Evolutionary conservation across 2,888 invertebrate species (phyloP).

Genomic region (Tachina fera): DNA sequence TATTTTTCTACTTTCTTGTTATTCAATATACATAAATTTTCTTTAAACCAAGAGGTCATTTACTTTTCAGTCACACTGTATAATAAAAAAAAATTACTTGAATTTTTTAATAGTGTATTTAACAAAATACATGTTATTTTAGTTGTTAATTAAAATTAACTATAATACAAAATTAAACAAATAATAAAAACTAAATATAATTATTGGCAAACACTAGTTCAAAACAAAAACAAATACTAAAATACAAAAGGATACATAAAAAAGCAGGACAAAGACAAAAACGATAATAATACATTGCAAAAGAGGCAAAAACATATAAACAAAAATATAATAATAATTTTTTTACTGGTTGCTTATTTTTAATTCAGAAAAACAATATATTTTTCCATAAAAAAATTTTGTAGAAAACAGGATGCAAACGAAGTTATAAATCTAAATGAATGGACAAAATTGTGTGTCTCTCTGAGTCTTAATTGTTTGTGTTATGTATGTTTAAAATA

Average conservation of each 20-base stretch:
- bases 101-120: slow-evolving; percentile 2
- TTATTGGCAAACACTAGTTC: slow-evolving; percentile 63
- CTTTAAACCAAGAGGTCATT: not conserved
- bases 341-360: not conserved
- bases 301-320: slow-evolving; percentile 29
- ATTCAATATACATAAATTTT: not conserved
- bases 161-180: slow-evolving; percentile 64
- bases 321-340: slow-evolving; percentile 13
- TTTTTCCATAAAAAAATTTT: not conserved
- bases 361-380: not conserved
- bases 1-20: not conserved
- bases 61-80: slow-evolving; percentile 11
- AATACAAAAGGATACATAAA: slow-evolving; percentile 20
- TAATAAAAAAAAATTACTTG: slow-evolving; percentile 5
- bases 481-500: slow-evolving; percentile 22
- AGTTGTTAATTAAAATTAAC: slow-evolving; percentile 56
- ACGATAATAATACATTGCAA: slow-evolving; percentile 51
- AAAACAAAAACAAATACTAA: slow-evolving; percentile 64
- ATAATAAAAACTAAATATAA: slow-evolving; percentile 44
- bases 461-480: slow-evolving; percentile 40
- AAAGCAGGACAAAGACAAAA: slow-evolving; percentile 1
- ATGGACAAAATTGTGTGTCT: slow-evolving; percentile 32
- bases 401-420: not conserved
- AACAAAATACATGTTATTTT: slow-evolving; percentile 31
- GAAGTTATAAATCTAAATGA: slow-evolving; percentile 6